Evolutionary conservation across 2,113 vertebrate species (phyloP), one percentile per base, ranked within the genome.

Genomic region (Sebastes schlegelii): DNA sequence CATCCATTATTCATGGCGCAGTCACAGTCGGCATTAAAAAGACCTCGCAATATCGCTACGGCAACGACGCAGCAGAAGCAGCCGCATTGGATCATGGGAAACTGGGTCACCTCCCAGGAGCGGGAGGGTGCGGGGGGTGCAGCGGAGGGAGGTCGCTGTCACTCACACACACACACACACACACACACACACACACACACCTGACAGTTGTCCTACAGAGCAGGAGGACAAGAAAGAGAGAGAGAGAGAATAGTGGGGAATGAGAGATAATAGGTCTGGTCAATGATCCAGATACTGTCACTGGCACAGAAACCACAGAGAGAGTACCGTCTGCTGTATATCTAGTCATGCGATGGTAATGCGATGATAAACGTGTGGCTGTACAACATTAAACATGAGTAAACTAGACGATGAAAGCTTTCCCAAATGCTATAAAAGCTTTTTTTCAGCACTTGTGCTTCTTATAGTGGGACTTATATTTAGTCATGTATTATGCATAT

Each of bases 91-190:
- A 93, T 95, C 91, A 86, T 95, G 94, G 93, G 94, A 95, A 96
- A 95, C 86, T 95, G 94, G 95, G 95, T 95, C 95, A 93, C 90
- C 87, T 95, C 94, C 94, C 95, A 92, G 81, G 92, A 94, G 95
- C 80, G 23, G 77, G 77, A 88, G 75, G 89, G 86, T 84, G 85
- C 2, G 45, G 81, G 75, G 83, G 77, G 77, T 66, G 74, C 79
- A 86, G 83, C 68, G 14, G 40, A 83, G 90, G 88, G 89, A 89
- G 88, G 87, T 81, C 72, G 76, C 77, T 83, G 82, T 83, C 82
- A 64, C 68, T 85, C 78, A 79, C 79, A 58, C 58, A 72, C 61
- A 57, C 58, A n/a, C 63, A 67, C 72, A 62, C 57, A 74, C 57
- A 68, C 83, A 81, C 62, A 58, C 65, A 66, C 62, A 65, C 58